These are phyloP conservation scores for Drosophila rufa DNA, from an alignment of 1,140 invertebrate genomes.

Conservation along the genomic window DNA sequence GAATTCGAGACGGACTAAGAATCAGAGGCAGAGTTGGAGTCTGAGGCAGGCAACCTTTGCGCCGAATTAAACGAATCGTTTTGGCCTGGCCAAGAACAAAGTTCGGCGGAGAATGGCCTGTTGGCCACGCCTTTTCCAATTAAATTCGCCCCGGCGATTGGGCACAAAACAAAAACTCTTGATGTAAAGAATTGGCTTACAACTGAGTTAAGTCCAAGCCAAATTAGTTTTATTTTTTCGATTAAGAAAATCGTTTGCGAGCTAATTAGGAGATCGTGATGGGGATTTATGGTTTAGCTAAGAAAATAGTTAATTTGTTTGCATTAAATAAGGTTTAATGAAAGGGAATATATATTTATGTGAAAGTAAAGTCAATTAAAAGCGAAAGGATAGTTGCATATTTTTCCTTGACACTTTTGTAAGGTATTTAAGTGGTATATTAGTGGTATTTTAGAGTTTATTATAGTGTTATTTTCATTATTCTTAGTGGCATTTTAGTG, in stretches of 20 bases:
- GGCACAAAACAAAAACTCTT: constrained; percentile 32
- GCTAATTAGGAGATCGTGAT: constrained; percentile 3
- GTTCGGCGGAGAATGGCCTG: constrained; percentile 23
- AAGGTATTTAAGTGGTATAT: too few relatives aligned
- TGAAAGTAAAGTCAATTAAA: too few relatives aligned
- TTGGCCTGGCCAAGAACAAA: constrained; percentile 30
- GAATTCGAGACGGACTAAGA: constrained; percentile 6
- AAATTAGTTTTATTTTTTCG: constrained; percentile 22
- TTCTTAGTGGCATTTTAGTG: too few relatives aligned
- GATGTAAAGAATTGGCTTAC: constrained; percentile 36
- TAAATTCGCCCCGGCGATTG: constrained; percentile 54
- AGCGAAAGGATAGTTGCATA: too few relatives aligned
- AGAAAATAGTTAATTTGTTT: neutral
- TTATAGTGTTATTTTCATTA: too few relatives aligned
- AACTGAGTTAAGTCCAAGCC: constrained; percentile 13
- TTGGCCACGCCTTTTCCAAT: constrained; percentile 65
- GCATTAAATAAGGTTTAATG: neutral
- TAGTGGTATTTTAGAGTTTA: too few relatives aligned
- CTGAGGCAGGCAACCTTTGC: constrained; percentile 17
- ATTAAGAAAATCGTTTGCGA: neutral
- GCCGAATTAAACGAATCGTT: constrained; percentile 22
- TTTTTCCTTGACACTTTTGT: too few relatives aligned
- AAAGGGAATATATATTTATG: too few relatives aligned
- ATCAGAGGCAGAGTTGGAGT: neutral
- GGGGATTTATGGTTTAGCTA: neutral